Base-by-base conservation (phyloP, 2,888 invertebrate genomes). In the Heliconius ethilla region DNA sequence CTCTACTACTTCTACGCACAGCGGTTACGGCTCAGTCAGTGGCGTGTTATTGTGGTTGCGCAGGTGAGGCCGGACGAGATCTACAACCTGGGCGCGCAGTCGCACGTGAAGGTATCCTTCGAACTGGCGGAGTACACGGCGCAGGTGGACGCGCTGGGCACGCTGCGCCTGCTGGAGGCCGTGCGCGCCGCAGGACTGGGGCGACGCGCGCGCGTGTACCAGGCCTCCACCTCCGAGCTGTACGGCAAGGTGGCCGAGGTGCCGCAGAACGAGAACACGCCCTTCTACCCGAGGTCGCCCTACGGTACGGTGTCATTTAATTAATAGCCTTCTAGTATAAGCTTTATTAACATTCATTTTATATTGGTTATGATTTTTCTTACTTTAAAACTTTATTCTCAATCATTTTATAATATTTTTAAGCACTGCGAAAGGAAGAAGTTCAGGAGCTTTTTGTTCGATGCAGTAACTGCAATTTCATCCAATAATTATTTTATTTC, bases 71-170 rank as follows among this genome's bases (percentile, higher is more conserved):
- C 99, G 0, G 96, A 96, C 62, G 99, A 99, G 94, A 98, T 99
- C 83, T 99, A 99, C 90, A 99, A 99, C 94, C 95, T 99, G 81
- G 99, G 99, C 1, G 99, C 99, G 0, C 99, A 99, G 89, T 99
- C 99, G 83, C 99, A 99, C 92, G 99, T 99, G 2, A 99, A 99
- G 94, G 99, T 99, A 62, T 99, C 99, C 0, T 99, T 99, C 89
- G 99, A 99, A 88, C 94, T 99, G 80, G 99, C 99, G 86, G 99
- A 99, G 92, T 99, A 99, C 87, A 99, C 99, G 0, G 99, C 99
- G 0, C 99, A 99, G 94, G 99, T 99, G 2, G 99, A 99, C 91
- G 99, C 97, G 0, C 96, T 99, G n/a, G 99, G 99, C 18, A 98
- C 99, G 0, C 94, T 99, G 37, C 95, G 99, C 82, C 93, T 99